phyloP scores from a whole-genome alignment of 2,797 vertebrate species.

The Catharus ustulatus region DNA sequence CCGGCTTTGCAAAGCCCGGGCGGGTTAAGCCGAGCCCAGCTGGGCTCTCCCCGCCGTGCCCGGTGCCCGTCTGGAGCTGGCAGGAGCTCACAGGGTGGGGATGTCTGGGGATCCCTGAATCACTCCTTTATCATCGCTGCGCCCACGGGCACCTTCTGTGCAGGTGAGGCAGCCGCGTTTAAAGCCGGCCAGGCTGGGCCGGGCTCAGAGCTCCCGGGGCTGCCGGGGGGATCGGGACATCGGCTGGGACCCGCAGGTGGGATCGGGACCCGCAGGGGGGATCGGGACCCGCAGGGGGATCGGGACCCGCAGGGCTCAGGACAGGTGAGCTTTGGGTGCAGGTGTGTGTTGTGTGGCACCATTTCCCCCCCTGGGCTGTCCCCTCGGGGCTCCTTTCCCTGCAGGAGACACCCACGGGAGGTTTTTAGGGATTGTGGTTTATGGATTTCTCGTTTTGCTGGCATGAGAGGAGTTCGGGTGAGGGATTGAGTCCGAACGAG shows the following conservation, averaged over 20 bases:
- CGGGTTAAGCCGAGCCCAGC: rapidly evolving
- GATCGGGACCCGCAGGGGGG: neutral
- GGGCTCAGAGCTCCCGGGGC: neutral
- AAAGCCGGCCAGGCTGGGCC: slow-evolving; percentile 67
- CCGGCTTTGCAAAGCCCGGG: no score
- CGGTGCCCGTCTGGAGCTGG: slow-evolving; percentile 9
- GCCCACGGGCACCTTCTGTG: slow-evolving; percentile 69
- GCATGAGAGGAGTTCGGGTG: neutral
- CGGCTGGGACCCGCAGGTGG: no score
- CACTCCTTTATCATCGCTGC: slow-evolving; percentile 77
- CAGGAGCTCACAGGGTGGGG: slow-evolving; percentile 78
- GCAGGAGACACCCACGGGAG: rapidly evolving
- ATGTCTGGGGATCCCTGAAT: slow-evolving; percentile 81
- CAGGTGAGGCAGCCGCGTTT: slow-evolving; percentile 82
- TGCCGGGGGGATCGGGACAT: neutral
- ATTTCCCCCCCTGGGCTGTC: neutral
- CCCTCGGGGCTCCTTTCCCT: neutral
- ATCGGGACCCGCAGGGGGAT: no score
- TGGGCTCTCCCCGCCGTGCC: neutral
- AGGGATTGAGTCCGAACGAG: rapidly evolving
- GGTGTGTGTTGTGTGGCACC: no score
- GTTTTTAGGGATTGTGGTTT: neutral
- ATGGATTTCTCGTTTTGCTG: rapidly evolving
- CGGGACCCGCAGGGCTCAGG: neutral
- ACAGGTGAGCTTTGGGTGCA: neutral